Base-by-base conservation (phyloP, 1,140 invertebrate species). In the Drosophila repletoides region DNA sequence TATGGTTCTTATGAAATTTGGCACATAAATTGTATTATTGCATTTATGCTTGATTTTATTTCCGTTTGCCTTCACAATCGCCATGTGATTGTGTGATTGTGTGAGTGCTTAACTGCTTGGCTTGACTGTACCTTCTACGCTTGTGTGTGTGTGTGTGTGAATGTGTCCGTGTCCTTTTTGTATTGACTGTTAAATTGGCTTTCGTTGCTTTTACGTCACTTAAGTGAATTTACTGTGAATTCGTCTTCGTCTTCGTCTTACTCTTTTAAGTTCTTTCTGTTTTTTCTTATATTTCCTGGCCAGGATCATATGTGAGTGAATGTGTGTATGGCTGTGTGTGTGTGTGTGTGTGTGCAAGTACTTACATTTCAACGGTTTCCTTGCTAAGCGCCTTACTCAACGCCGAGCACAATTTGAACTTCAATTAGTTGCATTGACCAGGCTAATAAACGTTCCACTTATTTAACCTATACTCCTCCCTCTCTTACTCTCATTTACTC, bases 21-120 rank as follows among this genome's bases (percentile, higher is more conserved):
- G 72, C 81, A 76, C 81, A 87, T 88, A 88, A 88, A 88, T 88
- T 86, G 84, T 88, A 84, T 88, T 88, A 88, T 88, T 88, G 79
- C 84, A 88, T 88, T 88, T 88, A 76, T 84, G 84, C 79, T 88
- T 88, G 84, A 88, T 88, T 88, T 88, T 88, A 88, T 88, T 88
- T 88, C 79, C 77, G 68, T 72, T 66, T 58, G 45, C 65, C 53
- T 49, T 36, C n/a, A 70, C 72, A 71, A 74, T 74, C 56, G 63
- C 48, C 58, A 46, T 52, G 58, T 70, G 79, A 75, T 84, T 84
- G 41, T 52, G 58, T 70, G 79, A 75, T 84, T 84, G 79, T 86
- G 70, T 60, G 43, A 34, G 15, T 41, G 45, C 36, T 41, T 66
- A 41, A 34, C 45, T 43, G 61, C 24, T 22, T 63, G 26, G 61